Conservation (phyloP, 2,797 vertebrate genomes). For the Bradypus variegatus region DNA sequence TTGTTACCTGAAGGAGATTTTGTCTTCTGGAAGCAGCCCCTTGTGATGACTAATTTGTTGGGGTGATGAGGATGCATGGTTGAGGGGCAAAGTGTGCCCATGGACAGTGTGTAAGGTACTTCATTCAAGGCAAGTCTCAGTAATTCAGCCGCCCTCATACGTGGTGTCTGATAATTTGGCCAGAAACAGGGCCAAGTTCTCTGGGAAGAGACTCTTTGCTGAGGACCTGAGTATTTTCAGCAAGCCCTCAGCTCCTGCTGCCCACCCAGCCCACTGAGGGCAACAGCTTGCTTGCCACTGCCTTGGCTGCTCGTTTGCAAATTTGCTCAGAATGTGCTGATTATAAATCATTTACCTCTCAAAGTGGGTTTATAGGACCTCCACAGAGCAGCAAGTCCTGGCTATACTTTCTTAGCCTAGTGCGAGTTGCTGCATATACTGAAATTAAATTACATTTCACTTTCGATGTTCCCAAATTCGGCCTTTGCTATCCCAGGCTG, state of each 20-base stretch:
- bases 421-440: background rate
- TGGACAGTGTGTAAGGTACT: accelerated
- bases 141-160: background rate
- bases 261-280: background rate
- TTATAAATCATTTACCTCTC: background rate
- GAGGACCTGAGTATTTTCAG: accelerated
- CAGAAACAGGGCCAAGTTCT: background rate
- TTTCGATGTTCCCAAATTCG: background rate
- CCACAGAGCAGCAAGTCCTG: background rate
- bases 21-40: background rate
- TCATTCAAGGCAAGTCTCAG: too few species aligned
- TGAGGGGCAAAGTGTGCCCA: background rate
- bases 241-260: accelerated
- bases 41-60: too few species aligned
- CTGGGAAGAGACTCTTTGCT: background rate
- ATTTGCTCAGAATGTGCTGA: background rate
- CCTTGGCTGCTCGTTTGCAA: background rate
- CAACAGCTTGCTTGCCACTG: background rate
- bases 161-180: background rate
- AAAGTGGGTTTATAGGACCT: background rate
- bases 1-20: background rate
- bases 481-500: background rate
- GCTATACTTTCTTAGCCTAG: background rate
- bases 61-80: background rate
- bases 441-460: slow-evolving; percentile 23